Base-by-base conservation (phyloP, 2,888 invertebrate species). In the Melanostoma scalare region DNA sequence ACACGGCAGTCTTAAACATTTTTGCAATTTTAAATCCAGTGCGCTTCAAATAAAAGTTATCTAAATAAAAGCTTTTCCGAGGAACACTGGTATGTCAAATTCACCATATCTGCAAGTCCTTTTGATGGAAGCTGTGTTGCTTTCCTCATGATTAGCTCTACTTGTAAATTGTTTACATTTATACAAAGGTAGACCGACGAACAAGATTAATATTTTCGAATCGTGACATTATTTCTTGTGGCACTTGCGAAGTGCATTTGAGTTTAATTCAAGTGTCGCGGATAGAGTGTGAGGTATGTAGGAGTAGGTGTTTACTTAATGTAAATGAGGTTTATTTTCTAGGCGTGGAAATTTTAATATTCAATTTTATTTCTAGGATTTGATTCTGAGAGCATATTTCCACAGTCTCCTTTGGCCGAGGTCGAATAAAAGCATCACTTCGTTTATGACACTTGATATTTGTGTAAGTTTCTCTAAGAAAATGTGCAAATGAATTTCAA, bases 61-160 rank as follows among this genome's bases (percentile, higher is more conserved):
- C 74, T 65, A 84, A 84, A 82, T 35, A 44, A 79, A 38, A 84
- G 84, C 79, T 84, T 42, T 79, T 75, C 67, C 50, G 53, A 71
- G 61, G 6, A 50, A 50, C 50, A 50, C 63, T 50, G 9, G 10
- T 8, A 6, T 65, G 46, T 61, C 44, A 65, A 84, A 67, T 71
- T 74, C 82, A 84, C 69, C 84, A 84, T 75, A 52, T 36, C 40
- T 46, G 10, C 50, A 52, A 69, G 63, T 65, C 68, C 78, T 71
- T 76, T 63, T 38, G 9, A 55, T 6, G 30, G 35, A 71, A 55
- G 60, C 44, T 68, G 74, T 46, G 55, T 60, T 67, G 40, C 46
- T 42, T 48, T 63, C 56, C 33, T 48, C 46, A 38, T 73, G 52
- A 68, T 69, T 55, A 55, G 53, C 20, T 56, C 4, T 5, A 48